These are phyloP conservation scores for Python bivittatus DNA, from an alignment of 2,113 vertebrate species.

Conservation along the genomic window DNA sequence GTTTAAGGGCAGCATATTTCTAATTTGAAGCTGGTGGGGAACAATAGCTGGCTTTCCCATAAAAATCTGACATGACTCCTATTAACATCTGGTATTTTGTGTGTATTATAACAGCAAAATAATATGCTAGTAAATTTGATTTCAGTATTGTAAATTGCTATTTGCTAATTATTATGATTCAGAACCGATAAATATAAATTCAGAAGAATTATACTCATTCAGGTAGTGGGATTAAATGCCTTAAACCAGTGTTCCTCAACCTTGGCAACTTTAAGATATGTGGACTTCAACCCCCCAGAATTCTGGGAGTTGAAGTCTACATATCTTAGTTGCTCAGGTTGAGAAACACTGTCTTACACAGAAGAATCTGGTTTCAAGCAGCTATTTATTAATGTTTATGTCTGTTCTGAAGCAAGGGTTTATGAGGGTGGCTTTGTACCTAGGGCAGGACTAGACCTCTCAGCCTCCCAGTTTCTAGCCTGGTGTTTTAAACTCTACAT, in stretches of 20 bases:
- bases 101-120: neutral
- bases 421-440: too few species aligned
- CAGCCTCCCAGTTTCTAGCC: neutral
- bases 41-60: neutral
- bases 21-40: neutral
- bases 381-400: neutral
- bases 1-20: neutral
- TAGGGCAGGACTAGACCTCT: neutral
- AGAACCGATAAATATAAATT: neutral
- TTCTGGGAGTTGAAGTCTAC: too few species aligned
- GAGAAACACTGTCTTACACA: too few species aligned
- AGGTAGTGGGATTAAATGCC: too few species aligned
- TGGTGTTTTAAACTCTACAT: neutral
- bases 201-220: too few species aligned
- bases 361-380: neutral
- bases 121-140: neutral
- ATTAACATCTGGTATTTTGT: neutral
- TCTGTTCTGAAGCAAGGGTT: neutral
- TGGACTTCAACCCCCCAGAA: too few species aligned
- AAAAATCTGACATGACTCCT: neutral
- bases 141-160: neutral
- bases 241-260: too few species aligned
- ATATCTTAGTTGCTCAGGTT: too few species aligned
- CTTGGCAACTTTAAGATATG: too few species aligned
- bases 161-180: neutral